These are phyloP conservation scores for Ormyrus nitidulus DNA, from an alignment of 2,888 invertebrate species.

Conservation along the genomic window DNA sequence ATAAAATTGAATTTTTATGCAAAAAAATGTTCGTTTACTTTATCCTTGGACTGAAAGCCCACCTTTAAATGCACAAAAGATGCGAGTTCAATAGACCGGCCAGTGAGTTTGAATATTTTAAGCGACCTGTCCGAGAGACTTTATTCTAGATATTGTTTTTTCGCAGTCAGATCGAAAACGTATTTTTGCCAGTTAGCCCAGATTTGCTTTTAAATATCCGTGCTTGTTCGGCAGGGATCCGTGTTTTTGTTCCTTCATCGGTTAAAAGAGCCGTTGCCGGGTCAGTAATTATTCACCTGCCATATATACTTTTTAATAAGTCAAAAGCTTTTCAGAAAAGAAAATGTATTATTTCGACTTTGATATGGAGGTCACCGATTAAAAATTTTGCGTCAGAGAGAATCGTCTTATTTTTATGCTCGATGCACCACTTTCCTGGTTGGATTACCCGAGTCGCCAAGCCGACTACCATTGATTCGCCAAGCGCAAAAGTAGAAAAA, in stretches of 20 bases:
- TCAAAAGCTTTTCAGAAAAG: too few species aligned
- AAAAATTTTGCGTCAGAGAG: background rate
- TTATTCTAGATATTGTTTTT: too few species aligned
- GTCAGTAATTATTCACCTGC: conserved; percentile 16
- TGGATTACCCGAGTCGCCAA: conserved; percentile 1
- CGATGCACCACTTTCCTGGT: conserved; percentile 18
- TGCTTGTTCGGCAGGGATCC: background rate
- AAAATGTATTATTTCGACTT: background rate
- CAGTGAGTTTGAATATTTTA: too few species aligned
- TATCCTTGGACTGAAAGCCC: too few species aligned
- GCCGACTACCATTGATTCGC: conserved; percentile 5
- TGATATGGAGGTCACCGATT: background rate
- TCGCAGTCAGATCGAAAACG: too few species aligned
- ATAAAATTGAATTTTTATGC: too few species aligned
- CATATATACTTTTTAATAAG: too few species aligned
- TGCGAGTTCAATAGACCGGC: too few species aligned
- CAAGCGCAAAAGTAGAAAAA: background rate
- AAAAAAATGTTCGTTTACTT: too few species aligned
- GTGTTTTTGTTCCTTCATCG: background rate
- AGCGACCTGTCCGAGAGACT: too few species aligned
- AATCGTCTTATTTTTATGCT: conserved; percentile 2
- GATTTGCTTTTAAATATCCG: conserved; percentile 4
- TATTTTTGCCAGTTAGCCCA: conserved; percentile 26
- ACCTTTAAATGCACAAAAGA: too few species aligned
- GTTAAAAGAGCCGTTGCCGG: background rate